Conservation (phyloP, 2,797 vertebrate species). For the Tadarida brasiliensis region DNA sequence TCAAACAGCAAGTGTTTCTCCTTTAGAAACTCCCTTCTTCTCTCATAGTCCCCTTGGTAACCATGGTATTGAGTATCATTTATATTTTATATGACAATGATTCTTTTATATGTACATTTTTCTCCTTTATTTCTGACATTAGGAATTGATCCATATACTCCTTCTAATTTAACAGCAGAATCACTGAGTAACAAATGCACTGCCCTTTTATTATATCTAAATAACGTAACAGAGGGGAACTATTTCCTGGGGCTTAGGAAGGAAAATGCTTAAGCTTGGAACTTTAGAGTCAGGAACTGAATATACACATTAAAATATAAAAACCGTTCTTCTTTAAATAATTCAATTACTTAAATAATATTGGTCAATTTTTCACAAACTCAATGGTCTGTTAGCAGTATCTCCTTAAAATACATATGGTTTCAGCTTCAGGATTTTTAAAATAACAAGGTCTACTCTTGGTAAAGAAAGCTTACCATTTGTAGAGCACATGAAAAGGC, state of each 20-base stretch:
- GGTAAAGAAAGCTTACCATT: slow-evolving; percentile 14
- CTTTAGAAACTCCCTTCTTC: background rate
- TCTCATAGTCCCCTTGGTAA: background rate
- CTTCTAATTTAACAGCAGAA: background rate
- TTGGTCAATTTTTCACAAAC: slow-evolving; percentile 70
- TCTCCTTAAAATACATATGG: slow-evolving; percentile 68
- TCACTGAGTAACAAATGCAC: background rate
- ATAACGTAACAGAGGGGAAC: background rate
- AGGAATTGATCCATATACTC: background rate
- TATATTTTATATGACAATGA: background rate
- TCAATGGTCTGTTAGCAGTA: slow-evolving; percentile 73
- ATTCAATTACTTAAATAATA: slow-evolving; percentile 72
- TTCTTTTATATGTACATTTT: background rate
- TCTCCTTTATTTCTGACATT: background rate
- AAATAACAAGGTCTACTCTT: slow-evolving; percentile 6
- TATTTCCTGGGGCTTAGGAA: background rate
- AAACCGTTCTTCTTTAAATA: slow-evolving; percentile 74
- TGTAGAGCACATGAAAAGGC: background rate
- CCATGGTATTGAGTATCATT: background rate
- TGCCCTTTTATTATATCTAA: background rate
- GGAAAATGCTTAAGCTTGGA: background rate
- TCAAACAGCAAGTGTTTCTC: background rate
- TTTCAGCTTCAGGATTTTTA: slow-evolving; percentile 73
- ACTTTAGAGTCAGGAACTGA: slow-evolving; percentile 68
- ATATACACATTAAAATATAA: slow-evolving; percentile 79